Conservation (phyloP, 2,888 invertebrate species). For the Tuberolachnus salignus region DNA sequence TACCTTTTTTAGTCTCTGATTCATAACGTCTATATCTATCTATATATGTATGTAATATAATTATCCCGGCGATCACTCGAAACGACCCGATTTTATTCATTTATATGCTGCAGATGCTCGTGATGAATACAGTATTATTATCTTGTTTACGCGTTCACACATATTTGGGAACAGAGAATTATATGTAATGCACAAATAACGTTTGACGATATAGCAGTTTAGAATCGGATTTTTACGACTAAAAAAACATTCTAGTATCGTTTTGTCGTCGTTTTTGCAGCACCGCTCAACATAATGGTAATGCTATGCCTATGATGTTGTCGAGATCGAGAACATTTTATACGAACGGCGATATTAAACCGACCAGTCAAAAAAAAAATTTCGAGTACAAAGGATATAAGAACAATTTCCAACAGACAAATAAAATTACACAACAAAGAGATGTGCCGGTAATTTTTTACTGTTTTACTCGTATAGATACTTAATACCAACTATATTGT, state of each 20-base stretch:
- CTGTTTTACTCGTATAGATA: neutral
- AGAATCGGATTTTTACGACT: neutral
- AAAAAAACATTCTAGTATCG: neutral
- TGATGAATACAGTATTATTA: too few relatives aligned
- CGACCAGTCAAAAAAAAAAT: constrained; percentile 34
- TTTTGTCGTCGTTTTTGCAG: neutral
- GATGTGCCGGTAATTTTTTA: constrained; percentile 16
- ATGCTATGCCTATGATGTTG: neutral
- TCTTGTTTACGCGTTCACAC: too few relatives aligned
- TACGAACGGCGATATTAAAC: constrained; percentile 29
- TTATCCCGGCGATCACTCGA: too few relatives aligned
- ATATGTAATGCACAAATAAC: too few relatives aligned
- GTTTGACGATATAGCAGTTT: too few relatives aligned
- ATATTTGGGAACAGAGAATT: too few relatives aligned
- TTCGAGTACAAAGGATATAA: constrained; percentile 37
- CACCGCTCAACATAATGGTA: neutral
- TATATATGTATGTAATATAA: too few relatives aligned
- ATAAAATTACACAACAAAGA: constrained; percentile 6
- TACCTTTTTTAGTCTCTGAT: too few relatives aligned
- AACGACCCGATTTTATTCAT: too few relatives aligned
- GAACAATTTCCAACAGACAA: constrained; percentile 23
- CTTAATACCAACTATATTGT: neutral
- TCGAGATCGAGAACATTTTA: constrained; percentile 51
- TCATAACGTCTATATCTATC: too few relatives aligned
- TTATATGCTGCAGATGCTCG: too few relatives aligned